Percentiles rank a stretch among this genome's conserved stretches.
Conservation (phyloP, 2,113 vertebrate species). For the Tinamus guttatus region DNA sequence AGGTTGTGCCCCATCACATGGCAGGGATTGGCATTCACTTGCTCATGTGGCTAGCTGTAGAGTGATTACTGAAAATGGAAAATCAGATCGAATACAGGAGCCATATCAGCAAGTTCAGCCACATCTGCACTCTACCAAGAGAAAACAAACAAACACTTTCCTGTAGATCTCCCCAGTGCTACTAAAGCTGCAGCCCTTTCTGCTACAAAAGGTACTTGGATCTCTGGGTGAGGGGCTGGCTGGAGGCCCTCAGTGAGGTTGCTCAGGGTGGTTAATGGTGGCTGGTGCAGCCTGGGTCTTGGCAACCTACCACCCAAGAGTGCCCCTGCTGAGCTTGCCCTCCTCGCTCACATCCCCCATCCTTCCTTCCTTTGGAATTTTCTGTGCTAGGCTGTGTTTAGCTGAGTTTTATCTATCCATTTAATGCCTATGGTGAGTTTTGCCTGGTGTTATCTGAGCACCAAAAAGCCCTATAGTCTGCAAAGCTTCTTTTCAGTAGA, state of each 20-base stretch:
- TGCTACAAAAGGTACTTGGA: rapidly evolving
- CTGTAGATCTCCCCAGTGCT: neutral
- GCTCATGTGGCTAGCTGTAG: neutral
- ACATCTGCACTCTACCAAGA: rapidly evolving
- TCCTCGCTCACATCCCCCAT: neutral
- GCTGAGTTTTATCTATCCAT: neutral
- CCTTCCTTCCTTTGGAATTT: neutral
- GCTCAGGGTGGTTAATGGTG: neutral
- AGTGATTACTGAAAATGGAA: neutral
- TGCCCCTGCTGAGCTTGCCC: neutral
- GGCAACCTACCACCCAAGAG: neutral
- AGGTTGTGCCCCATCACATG: constrained; percentile 22
- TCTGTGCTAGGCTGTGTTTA: neutral
- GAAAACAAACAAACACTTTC: neutral
- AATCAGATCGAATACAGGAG: neutral
- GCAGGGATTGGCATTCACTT: neutral
- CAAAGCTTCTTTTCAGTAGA: constrained; percentile 67
- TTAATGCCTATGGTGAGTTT: constrained; percentile 30
- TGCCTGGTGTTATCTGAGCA: constrained; percentile 35
- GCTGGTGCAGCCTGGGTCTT: neutral
- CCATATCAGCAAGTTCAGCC: neutral
- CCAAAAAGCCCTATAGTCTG: constrained; percentile 26
- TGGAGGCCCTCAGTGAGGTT: neutral
- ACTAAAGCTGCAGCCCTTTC: neutral
- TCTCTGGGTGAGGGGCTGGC: neutral